Percentiles rank a stretch among this genome's conserved stretches.
phyloP scores from a whole-genome alignment of 2,797 vertebrate genomes.

The Holocentrus rufus region DNA sequence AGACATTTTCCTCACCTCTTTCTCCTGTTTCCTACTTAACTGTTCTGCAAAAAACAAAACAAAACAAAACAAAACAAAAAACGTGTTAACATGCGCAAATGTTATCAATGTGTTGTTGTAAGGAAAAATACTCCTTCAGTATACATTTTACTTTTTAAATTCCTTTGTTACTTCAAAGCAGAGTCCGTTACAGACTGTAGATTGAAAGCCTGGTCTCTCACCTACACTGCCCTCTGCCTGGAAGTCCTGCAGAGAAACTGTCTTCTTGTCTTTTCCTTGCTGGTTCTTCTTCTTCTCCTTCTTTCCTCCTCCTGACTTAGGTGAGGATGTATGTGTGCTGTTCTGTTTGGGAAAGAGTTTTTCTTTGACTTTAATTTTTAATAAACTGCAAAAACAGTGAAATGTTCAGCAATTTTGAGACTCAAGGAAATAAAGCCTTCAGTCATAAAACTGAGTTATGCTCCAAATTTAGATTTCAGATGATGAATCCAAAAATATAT shows the following conservation, averaged over 20 bases:
- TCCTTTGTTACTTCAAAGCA: too few relatives aligned
- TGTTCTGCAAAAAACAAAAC: constrained; percentile 84
- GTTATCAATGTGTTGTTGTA: neutral
- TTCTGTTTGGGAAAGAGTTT: constrained; percentile 73
- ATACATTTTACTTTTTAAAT: too few relatives aligned
- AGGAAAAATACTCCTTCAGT: neutral
- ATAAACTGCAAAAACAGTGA: too few relatives aligned
- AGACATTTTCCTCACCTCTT: constrained; percentile 75
- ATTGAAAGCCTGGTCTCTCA: constrained; percentile 29
- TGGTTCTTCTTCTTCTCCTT: constrained; percentile 93
- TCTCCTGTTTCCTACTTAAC: constrained; percentile 85
- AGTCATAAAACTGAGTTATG: too few relatives aligned
- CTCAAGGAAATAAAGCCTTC: too few relatives aligned
- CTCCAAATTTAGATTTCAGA: too few relatives aligned
- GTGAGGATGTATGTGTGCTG: constrained; percentile 81
- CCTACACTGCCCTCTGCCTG: constrained; percentile 85
- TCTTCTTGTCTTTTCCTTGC: constrained; percentile 93
- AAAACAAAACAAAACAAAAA: constrained; percentile 25
- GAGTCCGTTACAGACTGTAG: neutral
- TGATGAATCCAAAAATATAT: too few relatives aligned
- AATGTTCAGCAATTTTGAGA: too few relatives aligned
- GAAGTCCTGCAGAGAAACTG: constrained; percentile 94
- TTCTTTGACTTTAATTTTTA: neutral
- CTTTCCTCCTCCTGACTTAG: constrained; percentile 86
- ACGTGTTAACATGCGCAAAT: neutral